These are phyloP conservation scores for Upupa epops DNA, from an alignment of 2,113 vertebrate genomes.

Conservation along the genomic window DNA sequence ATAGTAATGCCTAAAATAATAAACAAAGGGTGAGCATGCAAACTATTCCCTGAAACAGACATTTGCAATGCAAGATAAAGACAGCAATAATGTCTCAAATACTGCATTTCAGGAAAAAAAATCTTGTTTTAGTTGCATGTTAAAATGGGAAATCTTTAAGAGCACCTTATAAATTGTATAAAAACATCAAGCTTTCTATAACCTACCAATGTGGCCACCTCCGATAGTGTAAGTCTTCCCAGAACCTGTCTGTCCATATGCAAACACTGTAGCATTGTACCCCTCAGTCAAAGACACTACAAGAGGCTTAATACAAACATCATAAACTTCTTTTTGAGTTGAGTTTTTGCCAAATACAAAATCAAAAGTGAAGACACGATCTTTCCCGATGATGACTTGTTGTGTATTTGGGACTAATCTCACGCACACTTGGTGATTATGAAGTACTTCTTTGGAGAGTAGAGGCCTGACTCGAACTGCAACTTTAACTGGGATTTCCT, in stretches of 20 bases:
- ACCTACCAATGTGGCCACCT: slow-evolving; percentile 81
- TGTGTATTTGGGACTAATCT: slow-evolving; percentile 78
- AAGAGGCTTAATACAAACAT: slow-evolving; percentile 83
- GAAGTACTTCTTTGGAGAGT: slow-evolving; percentile 85
- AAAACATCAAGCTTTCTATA: neutral
- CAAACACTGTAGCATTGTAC: slow-evolving; percentile 90
- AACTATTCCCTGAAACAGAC: neutral
- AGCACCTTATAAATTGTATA: neutral
- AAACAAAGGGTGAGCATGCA: neutral
- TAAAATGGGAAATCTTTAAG: neutral
- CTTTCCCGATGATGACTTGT: slow-evolving; percentile 83
- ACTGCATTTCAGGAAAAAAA: neutral
- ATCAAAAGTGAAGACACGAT: slow-evolving; percentile 87
- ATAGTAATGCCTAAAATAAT: neutral
- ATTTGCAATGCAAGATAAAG: neutral
- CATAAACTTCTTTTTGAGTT: slow-evolving; percentile 86
- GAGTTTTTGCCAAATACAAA: slow-evolving; percentile 85
- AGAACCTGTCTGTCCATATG: slow-evolving; percentile 92
- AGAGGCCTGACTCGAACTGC: slow-evolving; percentile 89
- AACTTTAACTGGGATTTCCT: slow-evolving; percentile 85
- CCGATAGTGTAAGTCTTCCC: slow-evolving; percentile 92
- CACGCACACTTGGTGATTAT: slow-evolving; percentile 84
- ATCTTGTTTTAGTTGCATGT: neutral
- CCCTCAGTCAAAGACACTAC: slow-evolving; percentile 82
- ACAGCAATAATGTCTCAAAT: neutral